Base-by-base conservation (phyloP, 2,888 invertebrate species). In the Coenonympha arcania region DNA sequence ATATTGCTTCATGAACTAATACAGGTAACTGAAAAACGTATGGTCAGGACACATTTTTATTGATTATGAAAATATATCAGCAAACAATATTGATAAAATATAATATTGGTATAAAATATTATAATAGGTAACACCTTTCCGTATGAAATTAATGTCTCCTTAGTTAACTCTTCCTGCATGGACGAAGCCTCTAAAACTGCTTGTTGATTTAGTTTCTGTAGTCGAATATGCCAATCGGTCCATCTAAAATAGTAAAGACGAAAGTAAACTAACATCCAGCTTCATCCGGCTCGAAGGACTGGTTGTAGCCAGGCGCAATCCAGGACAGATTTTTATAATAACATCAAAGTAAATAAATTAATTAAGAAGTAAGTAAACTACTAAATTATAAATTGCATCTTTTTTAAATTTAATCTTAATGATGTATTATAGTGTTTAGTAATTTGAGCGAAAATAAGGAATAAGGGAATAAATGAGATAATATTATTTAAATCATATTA, bases 181-280 rank as follows among this genome's bases (percentile, higher is more conserved):
- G 89, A 89, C 8, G 90, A 88, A 1, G 94, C 94, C 86, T 95
- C 95, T 33, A 95, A 73, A 34, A 94, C 89, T 1, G 95, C 95
- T 82, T 96, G 95, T 75, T 96, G 95, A 66, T 94, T 94, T 8
- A 97, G 73, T 73, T 95, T 93, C 66, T 95, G 93, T 6, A 96
- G 72, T 63, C 92, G 88, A 68, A 94, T 91, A 69, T 96, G 96
- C 79, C 90, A 91, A 61, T 93, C 92, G 39, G 94, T 79, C 95
- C 95, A 95, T 45, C 92, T 93, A 58, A 56, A 60, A 74, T 60
- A 18, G 18, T 13, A 28, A 28, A 19, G 18, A 24, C 18, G n/a
- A 13, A 18, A 2, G 31, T 15, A 16, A 15, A 36, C 6, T 34
- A 24, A n/a, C n/a, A n/a, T n/a, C n/a, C n/a, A 24, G 24, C 6